phyloP scores from a whole-genome alignment of 1,140 invertebrate genomes.

The Caenorhabditis elegans region DNA sequence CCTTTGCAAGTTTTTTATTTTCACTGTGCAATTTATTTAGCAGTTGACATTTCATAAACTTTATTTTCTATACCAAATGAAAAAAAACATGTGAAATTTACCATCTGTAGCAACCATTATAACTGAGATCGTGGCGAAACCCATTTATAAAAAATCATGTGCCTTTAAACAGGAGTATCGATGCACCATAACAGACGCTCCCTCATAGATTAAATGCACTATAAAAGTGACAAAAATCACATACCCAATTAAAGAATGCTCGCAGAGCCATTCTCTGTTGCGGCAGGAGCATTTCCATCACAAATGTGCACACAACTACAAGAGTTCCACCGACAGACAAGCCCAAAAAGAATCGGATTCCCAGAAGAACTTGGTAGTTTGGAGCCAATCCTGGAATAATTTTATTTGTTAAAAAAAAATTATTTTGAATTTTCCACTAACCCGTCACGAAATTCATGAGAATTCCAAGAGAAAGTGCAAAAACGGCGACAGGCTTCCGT shows the following conservation, averaged over 20 bases:
- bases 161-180: too few species aligned
- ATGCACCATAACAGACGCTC: too few species aligned
- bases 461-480: conserved; percentile 48
- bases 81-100: too few species aligned
- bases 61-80: too few species aligned
- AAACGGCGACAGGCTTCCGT: conserved; percentile 56
- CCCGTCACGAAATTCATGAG: conserved; percentile 32
- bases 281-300: conserved; percentile 60
- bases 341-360: conserved; percentile 54
- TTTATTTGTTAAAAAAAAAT: background rate
- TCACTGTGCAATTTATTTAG: too few species aligned
- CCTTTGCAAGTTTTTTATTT: too few species aligned
- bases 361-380: conserved; percentile 54
- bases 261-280: conserved; percentile 63
- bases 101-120: too few species aligned
- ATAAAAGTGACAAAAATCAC: too few species aligned
- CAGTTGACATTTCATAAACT: too few species aligned
- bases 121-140: too few species aligned
- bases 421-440: background rate
- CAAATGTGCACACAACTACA: conserved; percentile 60
- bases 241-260: conserved; percentile 66
- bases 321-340: conserved; percentile 60
- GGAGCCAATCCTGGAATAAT: conserved; percentile 49
- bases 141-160: too few species aligned
- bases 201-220: too few species aligned